Evolutionary conservation across 2,797 vertebrate species (phyloP).

Genomic region (Aulostomus chinensis): DNA sequence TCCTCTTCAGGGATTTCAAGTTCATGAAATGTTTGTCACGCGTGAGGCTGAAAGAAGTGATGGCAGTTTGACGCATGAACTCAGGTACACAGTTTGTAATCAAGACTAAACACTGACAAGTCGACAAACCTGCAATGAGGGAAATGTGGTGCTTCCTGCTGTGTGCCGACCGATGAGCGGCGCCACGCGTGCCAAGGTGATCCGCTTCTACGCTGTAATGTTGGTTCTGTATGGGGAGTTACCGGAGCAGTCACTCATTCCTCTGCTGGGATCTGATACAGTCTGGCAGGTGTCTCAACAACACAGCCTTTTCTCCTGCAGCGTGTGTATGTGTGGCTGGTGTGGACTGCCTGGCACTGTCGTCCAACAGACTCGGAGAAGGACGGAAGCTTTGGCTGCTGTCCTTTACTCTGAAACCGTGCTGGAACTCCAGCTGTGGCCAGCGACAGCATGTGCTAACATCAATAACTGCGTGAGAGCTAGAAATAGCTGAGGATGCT

Average conservation of each 20-base stretch:
- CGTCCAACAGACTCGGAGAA: constrained; percentile 30
- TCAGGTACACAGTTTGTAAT: no score
- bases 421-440: background rate
- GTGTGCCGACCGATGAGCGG: constrained; percentile 3
- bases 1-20: background rate
- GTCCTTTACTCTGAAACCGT: constrained; percentile 2
- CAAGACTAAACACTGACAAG: no score
- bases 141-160: background rate
- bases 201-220: constrained; percentile 5
- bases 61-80: background rate
- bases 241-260: constrained; percentile 31
- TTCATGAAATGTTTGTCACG: constrained; percentile 6
- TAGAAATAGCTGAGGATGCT: background rate
- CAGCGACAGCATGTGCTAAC: background rate
- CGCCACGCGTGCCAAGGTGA: constrained; percentile 29
- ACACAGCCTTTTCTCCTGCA: constrained; percentile 24
- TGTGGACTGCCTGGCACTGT: constrained; percentile 24
- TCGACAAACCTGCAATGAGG: constrained; percentile 2
- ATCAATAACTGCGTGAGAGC: background rate
- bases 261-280: constrained; percentile 48
- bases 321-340: constrained; percentile 38
- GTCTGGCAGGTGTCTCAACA: constrained; percentile 69
- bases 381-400: background rate
- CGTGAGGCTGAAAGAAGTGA: constrained; percentile 2
- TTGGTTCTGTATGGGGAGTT: constrained; percentile 34